Base-by-base conservation (phyloP, 1,140 invertebrate genomes). In the Aphidius ervi region DNA sequence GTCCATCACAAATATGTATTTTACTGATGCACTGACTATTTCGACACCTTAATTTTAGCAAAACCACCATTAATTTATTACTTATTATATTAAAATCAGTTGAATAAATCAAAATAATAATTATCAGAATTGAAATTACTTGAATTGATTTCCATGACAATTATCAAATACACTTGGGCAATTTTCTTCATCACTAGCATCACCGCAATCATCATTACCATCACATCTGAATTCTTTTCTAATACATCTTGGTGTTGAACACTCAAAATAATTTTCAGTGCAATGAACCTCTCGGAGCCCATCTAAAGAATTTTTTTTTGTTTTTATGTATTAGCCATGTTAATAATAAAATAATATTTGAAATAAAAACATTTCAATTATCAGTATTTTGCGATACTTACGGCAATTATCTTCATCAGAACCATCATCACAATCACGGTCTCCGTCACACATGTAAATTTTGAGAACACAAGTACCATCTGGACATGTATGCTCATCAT, bases 131-230 rank as follows among this genome's bases (percentile, higher is more conserved):
- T 58, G 49, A 49, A 70, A 71, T 77, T 76, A 88, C 86, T 81
- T 85, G 65, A 84, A 88, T 71, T 88, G 84, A 58, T 83, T 83
- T 9, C 75, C 65, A 46, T 76, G 82, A 62, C 87, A 88, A 1
- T 74, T 82, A 5, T 81, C 81, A 4, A 74, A 72, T 7, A 81
- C 69, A 45, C 81, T 82, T 0, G 84, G 82, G 68, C 89, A 91
- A 61, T 85, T 84, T 67, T 88, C 85, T 70, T 92, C 89, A 66
- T 91, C 89, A 58, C 88, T 92, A 81, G 87, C 88, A 72, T 95
- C 93, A 2, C 91, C 92, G 70, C 94, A 96, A 71, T 95, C 92
- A 71, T 95, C 90, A 67, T 94, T 89, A 0, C 88, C 89, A 70
- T 95, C 93, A 72, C 93, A 95, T 60, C 86, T 85, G 64, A 92